phyloP scores from a whole-genome alignment of 1,140 invertebrate genomes.

The Sinella curviseta region DNA sequence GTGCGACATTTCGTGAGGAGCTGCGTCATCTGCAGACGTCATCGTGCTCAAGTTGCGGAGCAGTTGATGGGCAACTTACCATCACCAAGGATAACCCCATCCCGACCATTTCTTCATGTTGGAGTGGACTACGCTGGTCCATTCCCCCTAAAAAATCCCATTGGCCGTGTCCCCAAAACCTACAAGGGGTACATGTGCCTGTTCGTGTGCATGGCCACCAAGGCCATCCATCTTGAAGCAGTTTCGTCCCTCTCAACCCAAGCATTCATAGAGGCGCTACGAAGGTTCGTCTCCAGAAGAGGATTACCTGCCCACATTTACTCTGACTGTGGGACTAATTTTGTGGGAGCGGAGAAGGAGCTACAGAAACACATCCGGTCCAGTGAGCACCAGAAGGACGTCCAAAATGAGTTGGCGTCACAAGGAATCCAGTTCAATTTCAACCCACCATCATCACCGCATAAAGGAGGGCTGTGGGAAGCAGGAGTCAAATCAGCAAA shows the following conservation, averaged over 20 bases:
- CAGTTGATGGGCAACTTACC: background rate
- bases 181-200: too few relatives aligned
- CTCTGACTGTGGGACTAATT: conserved; percentile 49
- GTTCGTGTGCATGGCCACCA: too few relatives aligned
- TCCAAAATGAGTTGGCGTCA: background rate
- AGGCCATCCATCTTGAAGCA: too few relatives aligned
- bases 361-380: background rate
- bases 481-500: background rate
- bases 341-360: too few relatives aligned
- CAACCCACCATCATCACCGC: background rate
- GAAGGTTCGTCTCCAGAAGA: conserved; percentile 48
- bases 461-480: background rate
- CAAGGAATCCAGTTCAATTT: background rate
- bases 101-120: background rate
- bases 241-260: conserved; percentile 41
- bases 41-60: background rate
- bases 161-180: background rate
- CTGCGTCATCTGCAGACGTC: background rate
- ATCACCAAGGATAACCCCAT: background rate
- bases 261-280: conserved; percentile 43
- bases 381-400: background rate
- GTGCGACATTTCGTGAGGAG: background rate
- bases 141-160: background rate
- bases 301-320: conserved; percentile 37
- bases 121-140: background rate